A percentile compares a stretch with the other conserved stretches of the same genome.
Evolutionary conservation across 2,888 invertebrate genomes (phyloP).

Genomic region (Oegoconia quadripuncta): DNA sequence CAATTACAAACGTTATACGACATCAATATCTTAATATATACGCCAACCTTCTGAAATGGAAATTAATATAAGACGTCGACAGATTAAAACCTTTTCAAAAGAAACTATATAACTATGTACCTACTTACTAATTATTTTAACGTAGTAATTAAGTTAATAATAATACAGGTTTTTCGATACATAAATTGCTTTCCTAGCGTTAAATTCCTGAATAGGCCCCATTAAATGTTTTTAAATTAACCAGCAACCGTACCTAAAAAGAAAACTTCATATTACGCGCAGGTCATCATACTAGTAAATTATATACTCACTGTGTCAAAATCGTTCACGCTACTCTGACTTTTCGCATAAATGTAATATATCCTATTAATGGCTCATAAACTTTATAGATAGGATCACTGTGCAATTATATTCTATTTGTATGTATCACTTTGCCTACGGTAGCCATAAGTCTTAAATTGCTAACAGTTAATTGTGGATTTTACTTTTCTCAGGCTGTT

Average conservation of each 20-base stretch:
- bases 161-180: no score
- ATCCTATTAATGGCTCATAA: slow-evolving; percentile 40
- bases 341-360: slow-evolving; percentile 30
- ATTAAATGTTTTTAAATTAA: neutral
- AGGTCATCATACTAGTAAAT: slow-evolving; percentile 28
- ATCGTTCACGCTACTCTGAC: slow-evolving; percentile 41
- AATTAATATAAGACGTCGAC: no score
- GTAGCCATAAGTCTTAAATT: neutral
- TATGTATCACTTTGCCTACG: neutral
- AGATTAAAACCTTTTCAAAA: no score
- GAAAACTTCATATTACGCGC: neutral
- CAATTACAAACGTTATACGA: no score
- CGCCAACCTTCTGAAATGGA: no score
- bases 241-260: neutral
- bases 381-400: slow-evolving; percentile 36
- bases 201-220: no score
- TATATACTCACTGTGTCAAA: slow-evolving; percentile 38
- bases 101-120: no score
- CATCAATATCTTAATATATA: no score
- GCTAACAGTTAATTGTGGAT: slow-evolving; percentile 45
- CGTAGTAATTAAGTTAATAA: no score
- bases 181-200: no score
- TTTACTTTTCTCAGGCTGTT: slow-evolving; percentile 35
- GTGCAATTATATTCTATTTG: slow-evolving; percentile 13
- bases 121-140: no score